These are phyloP conservation scores for Bambusicola thoracicus DNA, from an alignment of 2,113 vertebrate species.

Conservation along the genomic window DNA sequence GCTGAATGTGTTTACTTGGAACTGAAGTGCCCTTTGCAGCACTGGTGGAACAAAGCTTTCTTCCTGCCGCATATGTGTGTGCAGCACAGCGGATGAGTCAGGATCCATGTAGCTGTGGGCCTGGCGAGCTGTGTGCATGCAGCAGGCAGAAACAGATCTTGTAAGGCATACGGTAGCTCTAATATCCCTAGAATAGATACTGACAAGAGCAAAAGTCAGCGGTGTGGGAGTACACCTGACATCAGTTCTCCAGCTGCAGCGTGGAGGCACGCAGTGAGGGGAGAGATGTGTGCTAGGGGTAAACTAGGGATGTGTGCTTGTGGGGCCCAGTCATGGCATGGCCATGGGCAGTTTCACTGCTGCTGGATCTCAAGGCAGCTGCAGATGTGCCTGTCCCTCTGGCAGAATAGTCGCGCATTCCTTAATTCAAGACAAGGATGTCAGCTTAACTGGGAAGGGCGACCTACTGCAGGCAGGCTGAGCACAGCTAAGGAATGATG, in stretches of 20 bases:
- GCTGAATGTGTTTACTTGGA: neutral
- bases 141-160: fast-evolving
- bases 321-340: fast-evolving
- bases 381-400: neutral
- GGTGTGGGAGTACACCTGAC: neutral
- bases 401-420: fast-evolving
- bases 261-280: neutral
- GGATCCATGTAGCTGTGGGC: neutral
- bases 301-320: too few relatives aligned
- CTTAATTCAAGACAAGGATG: neutral
- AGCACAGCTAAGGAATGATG: neutral
- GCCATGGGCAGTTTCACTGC: neutral
- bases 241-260: neutral
- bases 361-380: neutral
- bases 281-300: neutral
- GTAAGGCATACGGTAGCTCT: fast-evolving
- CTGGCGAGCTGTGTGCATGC: fast-evolving
- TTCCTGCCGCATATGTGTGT: neutral
- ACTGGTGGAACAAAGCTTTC: neutral
- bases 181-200: fast-evolving
- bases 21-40: fast-evolving
- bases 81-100: neutral
- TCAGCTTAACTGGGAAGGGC: neutral
- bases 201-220: neutral
- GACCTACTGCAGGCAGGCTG: neutral